Evolutionary conservation across 2,888 invertebrate genomes (phyloP).

Genomic region (Agrochola circellaris): DNA sequence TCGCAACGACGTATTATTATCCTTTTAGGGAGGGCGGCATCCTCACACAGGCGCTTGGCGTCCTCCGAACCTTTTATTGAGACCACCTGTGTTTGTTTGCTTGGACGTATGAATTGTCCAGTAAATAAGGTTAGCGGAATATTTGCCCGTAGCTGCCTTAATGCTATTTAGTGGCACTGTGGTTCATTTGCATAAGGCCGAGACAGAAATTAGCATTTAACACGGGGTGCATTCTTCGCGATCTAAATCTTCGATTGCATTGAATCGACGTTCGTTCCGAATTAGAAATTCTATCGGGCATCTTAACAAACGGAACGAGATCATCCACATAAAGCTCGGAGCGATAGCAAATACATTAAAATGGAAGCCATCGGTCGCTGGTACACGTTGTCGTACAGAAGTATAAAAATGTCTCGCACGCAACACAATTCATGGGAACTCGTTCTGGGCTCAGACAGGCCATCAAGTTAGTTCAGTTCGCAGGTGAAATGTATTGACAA

Average conservation of each 20-base stretch:
- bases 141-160: constrained; percentile 82
- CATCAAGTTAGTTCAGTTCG: constrained; percentile 83
- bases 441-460: constrained; percentile 83
- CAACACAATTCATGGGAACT: constrained; percentile 88
- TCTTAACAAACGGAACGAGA: constrained; percentile 68
- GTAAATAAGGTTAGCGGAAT: constrained; percentile 90
- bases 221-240: constrained; percentile 76
- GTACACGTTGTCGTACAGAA: constrained; percentile 82
- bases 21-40: constrained; percentile 90
- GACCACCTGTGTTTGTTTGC: constrained; percentile 89
- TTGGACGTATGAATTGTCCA: constrained; percentile 90
- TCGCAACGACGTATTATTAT: constrained; percentile 90
- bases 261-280: constrained; percentile 74
- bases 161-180: constrained; percentile 86
- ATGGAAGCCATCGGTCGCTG: constrained; percentile 77
- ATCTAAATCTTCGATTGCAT: constrained; percentile 75
- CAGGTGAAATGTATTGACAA: constrained; percentile 91
- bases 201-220: constrained; percentile 86
- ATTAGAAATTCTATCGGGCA: constrained; percentile 78
- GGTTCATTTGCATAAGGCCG: constrained; percentile 85
- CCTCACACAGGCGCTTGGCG: constrained; percentile 82
- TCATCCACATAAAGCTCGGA: constrained; percentile 73
- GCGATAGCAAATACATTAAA: constrained; percentile 80
- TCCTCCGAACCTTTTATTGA: constrained; percentile 88
- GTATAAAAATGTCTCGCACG: constrained; percentile 87